phyloP scores from a whole-genome alignment of 2,888 invertebrate species.

The Sacculina carcini region DNA sequence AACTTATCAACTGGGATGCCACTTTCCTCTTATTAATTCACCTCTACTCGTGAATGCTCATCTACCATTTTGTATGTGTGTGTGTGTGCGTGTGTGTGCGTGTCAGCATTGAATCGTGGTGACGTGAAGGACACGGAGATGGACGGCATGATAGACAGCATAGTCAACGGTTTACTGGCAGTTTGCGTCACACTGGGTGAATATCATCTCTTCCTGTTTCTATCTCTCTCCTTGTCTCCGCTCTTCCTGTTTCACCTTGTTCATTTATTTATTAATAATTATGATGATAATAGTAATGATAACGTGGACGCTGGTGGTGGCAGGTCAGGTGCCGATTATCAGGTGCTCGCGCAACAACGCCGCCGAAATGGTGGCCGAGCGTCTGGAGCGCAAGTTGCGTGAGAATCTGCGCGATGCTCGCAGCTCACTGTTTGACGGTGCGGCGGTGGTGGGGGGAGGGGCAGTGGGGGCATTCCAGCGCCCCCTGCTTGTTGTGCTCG shows the following conservation, averaged over 20 bases:
- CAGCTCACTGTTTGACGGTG: conserved; percentile 77
- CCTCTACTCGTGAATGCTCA: too few species aligned
- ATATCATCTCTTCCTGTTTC: conserved; percentile 21
- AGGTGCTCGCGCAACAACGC: conserved; percentile 82
- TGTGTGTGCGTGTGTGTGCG: conserved; percentile 11
- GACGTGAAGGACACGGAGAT: conserved; percentile 87
- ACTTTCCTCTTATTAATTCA: too few species aligned
- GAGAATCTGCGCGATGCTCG: conserved; percentile 90
- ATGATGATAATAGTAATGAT: too few species aligned
- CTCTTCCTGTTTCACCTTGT: too few species aligned
- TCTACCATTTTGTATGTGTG: too few species aligned
- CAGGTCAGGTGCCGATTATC: conserved; percentile 62
- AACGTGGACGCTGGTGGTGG: too few species aligned
- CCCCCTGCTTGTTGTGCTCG: conserved; percentile 69
- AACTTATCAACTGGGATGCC: too few species aligned
- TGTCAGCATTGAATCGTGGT: conserved; percentile 64
- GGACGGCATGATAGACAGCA: conserved; percentile 69
- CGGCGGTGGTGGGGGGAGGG: conserved; percentile 37
- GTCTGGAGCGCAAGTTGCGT: conserved; percentile 81
- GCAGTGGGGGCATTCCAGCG: conserved; percentile 50
- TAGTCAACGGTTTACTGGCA: conserved; percentile 89
- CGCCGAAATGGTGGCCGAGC: conserved; percentile 92
- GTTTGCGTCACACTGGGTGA: conserved; percentile 86
- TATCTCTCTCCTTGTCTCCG: too few species aligned
- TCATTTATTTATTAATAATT: too few species aligned